phyloP scores from a whole-genome alignment of 2,113 vertebrate species.

The Dicrurus megarhynchus region DNA sequence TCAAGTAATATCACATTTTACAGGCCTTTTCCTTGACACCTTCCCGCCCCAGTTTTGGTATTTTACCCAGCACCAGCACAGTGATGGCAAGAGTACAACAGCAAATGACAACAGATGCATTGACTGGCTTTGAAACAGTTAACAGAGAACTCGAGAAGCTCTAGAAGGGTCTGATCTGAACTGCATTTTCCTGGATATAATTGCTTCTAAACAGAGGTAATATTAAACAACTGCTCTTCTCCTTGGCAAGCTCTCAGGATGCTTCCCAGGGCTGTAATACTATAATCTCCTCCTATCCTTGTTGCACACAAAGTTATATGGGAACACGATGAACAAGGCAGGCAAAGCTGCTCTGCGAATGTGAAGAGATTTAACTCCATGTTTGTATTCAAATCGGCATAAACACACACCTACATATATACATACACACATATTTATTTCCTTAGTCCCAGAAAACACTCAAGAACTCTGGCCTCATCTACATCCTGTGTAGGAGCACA shows the following conservation, averaged over 20 bases:
- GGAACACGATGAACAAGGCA: not conserved
- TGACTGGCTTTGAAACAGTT: not conserved
- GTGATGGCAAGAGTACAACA: accelerated
- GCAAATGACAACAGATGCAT: not conserved
- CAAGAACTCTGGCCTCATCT: not conserved
- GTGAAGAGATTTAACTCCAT: not conserved
- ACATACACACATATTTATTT: not conserved
- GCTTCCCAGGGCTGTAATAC: not conserved
- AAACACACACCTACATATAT: not conserved
- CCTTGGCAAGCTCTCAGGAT: not conserved
- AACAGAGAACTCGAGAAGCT: not conserved
- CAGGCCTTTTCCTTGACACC: not conserved
- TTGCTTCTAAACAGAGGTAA: not conserved
- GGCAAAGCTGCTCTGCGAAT: not conserved
- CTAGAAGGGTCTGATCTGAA: not conserved
- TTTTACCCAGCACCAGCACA: not conserved
- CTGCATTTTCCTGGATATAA: not conserved
- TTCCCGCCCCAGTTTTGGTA: accelerated
- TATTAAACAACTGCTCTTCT: conserved; percentile 3
- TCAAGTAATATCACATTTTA: not conserved
- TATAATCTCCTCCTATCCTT: not conserved
- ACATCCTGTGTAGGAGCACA: not conserved
- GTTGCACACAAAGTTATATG: not conserved
- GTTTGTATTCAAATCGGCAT: not conserved
- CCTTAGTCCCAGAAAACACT: not conserved